A percentile compares a stretch with the other conserved stretches of the same genome.
phyloP scores from a whole-genome alignment of 1,140 invertebrate species.

The Tetranychus urticae region DNA sequence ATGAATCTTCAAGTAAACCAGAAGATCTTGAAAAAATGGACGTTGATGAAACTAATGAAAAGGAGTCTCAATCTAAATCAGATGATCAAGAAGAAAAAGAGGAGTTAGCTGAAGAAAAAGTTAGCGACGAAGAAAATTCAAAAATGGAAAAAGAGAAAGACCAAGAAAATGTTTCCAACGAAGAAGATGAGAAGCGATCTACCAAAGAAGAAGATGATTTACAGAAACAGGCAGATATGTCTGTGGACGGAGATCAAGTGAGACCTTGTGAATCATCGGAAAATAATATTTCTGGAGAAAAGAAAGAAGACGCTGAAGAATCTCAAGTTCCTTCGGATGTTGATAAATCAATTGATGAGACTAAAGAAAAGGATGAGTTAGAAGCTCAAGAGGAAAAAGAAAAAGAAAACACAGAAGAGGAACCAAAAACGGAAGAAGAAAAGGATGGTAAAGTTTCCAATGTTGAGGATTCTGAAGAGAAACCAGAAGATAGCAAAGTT shows the following conservation, averaged over 20 bases:
- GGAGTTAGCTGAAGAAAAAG: slow-evolving; percentile 7
- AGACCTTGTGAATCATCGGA: neutral
- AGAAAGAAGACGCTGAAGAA: neutral
- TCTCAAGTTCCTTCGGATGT: slow-evolving; percentile 15
- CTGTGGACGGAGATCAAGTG: slow-evolving; percentile 1
- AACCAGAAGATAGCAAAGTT: slow-evolving; percentile 2
- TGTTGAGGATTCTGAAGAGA: slow-evolving; percentile 6
- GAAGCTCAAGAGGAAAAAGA: slow-evolving; percentile 7
- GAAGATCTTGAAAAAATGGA: neutral
- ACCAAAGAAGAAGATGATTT: slow-evolving; percentile 1
- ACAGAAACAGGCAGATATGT: neutral
- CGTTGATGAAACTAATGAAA: slow-evolving; percentile 9
- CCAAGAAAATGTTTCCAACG: neutral
- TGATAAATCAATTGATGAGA: neutral
- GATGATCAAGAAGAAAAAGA: neutral
- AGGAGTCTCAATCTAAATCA: neutral
- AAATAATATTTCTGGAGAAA: neutral
- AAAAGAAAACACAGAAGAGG: neutral
- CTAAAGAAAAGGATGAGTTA: neutral
- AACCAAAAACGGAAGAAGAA: slow-evolving; percentile 5
- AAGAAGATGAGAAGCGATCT: neutral
- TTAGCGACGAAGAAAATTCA: no score
- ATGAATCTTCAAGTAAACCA: neutral
- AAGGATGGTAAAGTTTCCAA: neutral
- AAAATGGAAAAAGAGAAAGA: no score